Conservation (phyloP, 2,113 vertebrate genomes). For the Sakesphorus luctuosus region DNA sequence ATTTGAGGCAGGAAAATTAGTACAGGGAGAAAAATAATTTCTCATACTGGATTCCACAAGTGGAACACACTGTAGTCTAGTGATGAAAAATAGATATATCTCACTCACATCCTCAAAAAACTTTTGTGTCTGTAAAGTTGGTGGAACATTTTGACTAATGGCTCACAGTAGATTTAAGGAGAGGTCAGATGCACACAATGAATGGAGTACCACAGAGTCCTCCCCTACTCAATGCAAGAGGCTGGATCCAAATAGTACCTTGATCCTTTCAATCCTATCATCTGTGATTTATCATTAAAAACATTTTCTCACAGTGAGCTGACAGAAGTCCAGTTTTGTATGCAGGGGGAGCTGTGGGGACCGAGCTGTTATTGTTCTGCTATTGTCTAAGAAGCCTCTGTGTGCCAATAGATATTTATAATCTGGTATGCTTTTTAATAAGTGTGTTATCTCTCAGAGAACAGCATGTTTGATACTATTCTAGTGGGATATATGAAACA, state of each 20-base stretch:
- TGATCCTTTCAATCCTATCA: constrained; percentile 24
- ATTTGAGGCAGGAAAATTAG: background rate
- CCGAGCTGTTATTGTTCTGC: background rate
- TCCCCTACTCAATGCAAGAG: constrained; percentile 12
- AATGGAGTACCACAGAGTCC: background rate
- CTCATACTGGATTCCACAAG: background rate
- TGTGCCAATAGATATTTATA: constrained; percentile 51
- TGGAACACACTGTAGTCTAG: background rate
- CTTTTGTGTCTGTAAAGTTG: background rate
- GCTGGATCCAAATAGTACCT: background rate
- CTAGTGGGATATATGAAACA: constrained; percentile 27
- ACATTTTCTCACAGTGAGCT: background rate
- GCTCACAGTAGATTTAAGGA: background rate
- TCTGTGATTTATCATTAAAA: constrained; percentile 10
- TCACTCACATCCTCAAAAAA: background rate
- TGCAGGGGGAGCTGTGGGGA: background rate
- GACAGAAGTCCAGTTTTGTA: background rate
- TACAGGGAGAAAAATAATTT: background rate
- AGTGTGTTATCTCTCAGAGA: constrained; percentile 48
- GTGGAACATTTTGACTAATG: background rate
- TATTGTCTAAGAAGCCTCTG: constrained; percentile 26
- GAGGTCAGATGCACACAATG: background rate
- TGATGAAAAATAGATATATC: background rate
- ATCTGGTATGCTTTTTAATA: constrained; percentile 21
- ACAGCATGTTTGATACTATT: constrained; percentile 40